A percentile compares a stretch with the other conserved stretches of the same genome.
These are phyloP conservation scores for Torymus aiolomorphi DNA, from an alignment of 2,888 invertebrate species.

Conservation along the genomic window DNA sequence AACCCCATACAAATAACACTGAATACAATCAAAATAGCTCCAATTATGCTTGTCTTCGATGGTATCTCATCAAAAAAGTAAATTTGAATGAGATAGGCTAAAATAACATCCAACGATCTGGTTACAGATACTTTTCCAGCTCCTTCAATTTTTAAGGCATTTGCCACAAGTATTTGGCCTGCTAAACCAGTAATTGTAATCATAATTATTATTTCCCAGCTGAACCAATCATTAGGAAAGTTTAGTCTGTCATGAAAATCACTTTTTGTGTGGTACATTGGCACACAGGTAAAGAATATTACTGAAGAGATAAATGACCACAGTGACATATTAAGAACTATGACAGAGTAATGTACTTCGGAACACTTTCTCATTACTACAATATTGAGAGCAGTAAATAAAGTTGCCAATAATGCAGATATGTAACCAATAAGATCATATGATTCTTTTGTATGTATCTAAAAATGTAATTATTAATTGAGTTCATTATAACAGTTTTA, in stretches of 20 bases:
- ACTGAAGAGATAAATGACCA: constrained; percentile 73
- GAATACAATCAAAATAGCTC: constrained; percentile 73
- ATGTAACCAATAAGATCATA: constrained; percentile 75
- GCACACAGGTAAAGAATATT: constrained; percentile 67
- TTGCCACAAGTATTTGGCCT: constrained; percentile 75
- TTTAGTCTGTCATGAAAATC: constrained; percentile 36
- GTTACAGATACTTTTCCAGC: constrained; percentile 77
- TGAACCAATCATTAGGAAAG: constrained; percentile 67
- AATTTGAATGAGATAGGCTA: constrained; percentile 75
- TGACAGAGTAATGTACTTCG: constrained; percentile 75
- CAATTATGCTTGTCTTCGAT: constrained; percentile 72
- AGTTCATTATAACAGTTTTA: neutral
- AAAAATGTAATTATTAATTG: constrained; percentile 39
- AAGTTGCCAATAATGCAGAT: constrained; percentile 74
- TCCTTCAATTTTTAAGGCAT: constrained; percentile 75
- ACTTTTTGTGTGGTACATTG: constrained; percentile 57
- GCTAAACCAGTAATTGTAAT: constrained; percentile 73
- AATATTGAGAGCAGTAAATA: constrained; percentile 76
- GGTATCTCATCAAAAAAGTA: constrained; percentile 75
- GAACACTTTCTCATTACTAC: constrained; percentile 76
- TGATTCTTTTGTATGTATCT: constrained; percentile 63
- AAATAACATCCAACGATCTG: constrained; percentile 75
- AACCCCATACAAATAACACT: constrained; percentile 76
- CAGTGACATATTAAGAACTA: constrained; percentile 74
- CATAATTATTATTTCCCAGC: constrained; percentile 69